phyloP scores from a whole-genome alignment of 2,113 vertebrate genomes.

The Antechinus flavipes region DNA sequence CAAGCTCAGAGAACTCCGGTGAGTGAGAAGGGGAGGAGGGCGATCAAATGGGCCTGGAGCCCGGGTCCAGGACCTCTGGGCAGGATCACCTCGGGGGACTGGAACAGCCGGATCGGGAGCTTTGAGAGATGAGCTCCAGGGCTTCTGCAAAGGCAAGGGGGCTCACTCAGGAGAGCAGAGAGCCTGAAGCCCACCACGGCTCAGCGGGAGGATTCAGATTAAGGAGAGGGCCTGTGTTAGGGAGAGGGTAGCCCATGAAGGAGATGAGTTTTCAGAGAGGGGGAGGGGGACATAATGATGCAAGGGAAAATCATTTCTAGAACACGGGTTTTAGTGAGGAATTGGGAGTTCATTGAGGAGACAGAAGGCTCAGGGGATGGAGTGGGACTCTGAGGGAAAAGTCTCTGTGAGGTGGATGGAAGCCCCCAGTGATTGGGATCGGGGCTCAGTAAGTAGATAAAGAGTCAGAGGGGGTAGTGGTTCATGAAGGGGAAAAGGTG shows the following conservation, averaged over 20 bases:
- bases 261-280: no score
- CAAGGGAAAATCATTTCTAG: neutral
- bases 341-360: neutral
- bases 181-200: no score
- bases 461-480: neutral
- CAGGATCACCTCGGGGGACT: neutral
- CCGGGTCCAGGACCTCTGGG: neutral
- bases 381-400: neutral
- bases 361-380: neutral
- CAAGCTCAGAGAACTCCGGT: neutral
- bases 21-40: neutral
- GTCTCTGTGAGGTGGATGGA: neutral
- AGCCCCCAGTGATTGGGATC: neutral
- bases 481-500: neutral
- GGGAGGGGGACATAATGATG: neutral
- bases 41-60: neutral
- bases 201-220: neutral
- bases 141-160: neutral
- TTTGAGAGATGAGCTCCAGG: neutral
- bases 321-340: neutral
- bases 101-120: neutral
- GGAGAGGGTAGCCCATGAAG: neutral
- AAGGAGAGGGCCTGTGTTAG: neutral
- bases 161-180: no score
- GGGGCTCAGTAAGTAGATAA: neutral